Evolutionary conservation across 2,888 invertebrate species (phyloP), one percentile per base, ranked within the genome.

Genomic region (Mylabris sibirica): DNA sequence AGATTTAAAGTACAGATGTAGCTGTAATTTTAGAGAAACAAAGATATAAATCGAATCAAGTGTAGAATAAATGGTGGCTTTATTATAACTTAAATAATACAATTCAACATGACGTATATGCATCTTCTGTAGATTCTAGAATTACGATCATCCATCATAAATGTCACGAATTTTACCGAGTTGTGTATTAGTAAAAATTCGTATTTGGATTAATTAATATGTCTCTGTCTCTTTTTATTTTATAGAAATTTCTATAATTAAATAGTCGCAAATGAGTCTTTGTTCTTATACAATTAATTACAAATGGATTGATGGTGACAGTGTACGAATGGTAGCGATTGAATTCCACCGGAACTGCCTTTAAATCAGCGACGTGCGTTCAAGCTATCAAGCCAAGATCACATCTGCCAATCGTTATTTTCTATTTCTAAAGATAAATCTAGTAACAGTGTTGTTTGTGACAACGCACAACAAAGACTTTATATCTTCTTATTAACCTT

Each of bases 281-380:
- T 49, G 49, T 20, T 20, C 49, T 49, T 20, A 8, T 8, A 49
- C 3, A 49, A 49, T 49, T 49, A 49, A 49, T 49, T 49, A 49
- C 20, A 49, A 49, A 49, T 30, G 49, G 24, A 53, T 24, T 24
- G 53, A 53, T 53, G 53, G 53, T 53, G 53, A 53, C 24, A 53
- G 12, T 24, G 24, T 24, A 53, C 22, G 22, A 20, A 53, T 53
- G 24, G 57, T 24, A n/a, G 22, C 14, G 26, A 69, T 69, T 69
- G 66, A 69, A 69, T 66, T 63, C 60, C 59, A 64, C 60, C 61
- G 63, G 66, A 69, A 69, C 57, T 57, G 69, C 63, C 69, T 64
- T 69, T 66, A 69, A 69, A 69, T 69, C 65, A 66, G 64, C 64
- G 59, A 64, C 66, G 69, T 69, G 69, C 69, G 66, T 69, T 66